Conservation (phyloP, 1,140 invertebrate species). For the Heliconius eleuchia region DNA sequence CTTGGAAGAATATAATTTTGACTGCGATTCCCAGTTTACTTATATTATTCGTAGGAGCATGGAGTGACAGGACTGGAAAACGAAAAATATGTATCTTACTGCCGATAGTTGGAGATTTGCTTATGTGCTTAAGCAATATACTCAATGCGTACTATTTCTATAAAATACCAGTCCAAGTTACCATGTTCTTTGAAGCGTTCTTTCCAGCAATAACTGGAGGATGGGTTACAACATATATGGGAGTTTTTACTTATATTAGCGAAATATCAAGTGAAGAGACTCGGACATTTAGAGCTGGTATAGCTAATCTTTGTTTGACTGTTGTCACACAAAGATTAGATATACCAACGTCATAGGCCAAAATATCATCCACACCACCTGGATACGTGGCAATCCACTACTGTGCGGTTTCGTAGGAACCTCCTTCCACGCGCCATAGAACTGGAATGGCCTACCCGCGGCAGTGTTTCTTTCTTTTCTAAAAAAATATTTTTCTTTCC, state of each 20-base stretch:
- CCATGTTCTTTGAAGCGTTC: conserved; percentile 71
- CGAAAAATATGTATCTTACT: conserved; percentile 82
- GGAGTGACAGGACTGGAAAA: conserved; percentile 82
- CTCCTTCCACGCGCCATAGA: too few relatives aligned
- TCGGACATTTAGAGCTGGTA: conserved; percentile 90
- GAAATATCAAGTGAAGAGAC: conserved; percentile 91
- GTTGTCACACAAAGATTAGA: conserved; percentile 64
- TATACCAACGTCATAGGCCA: too few relatives aligned
- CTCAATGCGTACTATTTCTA: conserved; percentile 79
- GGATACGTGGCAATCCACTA: too few relatives aligned
- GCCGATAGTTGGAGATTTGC: conserved; percentile 81
- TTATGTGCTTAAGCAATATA: conserved; percentile 73
- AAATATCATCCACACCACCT: too few relatives aligned
- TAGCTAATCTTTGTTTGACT: conserved; percentile 90
- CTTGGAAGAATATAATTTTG: conserved; percentile 72
- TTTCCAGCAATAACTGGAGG: conserved; percentile 90
- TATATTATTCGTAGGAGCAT: conserved; percentile 83
- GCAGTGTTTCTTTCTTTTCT: too few relatives aligned
- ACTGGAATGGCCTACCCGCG: too few relatives aligned
- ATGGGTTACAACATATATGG: conserved; percentile 93
- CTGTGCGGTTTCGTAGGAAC: too few relatives aligned
- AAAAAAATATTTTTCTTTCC: too few relatives aligned
- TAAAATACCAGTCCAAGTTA: conserved; percentile 72
- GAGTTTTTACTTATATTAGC: conserved; percentile 93
- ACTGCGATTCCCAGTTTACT: conserved; percentile 79